Evolutionary conservation across 1,140 invertebrate species (phyloP).

Genomic region (Oreohelix idahoensis): DNA sequence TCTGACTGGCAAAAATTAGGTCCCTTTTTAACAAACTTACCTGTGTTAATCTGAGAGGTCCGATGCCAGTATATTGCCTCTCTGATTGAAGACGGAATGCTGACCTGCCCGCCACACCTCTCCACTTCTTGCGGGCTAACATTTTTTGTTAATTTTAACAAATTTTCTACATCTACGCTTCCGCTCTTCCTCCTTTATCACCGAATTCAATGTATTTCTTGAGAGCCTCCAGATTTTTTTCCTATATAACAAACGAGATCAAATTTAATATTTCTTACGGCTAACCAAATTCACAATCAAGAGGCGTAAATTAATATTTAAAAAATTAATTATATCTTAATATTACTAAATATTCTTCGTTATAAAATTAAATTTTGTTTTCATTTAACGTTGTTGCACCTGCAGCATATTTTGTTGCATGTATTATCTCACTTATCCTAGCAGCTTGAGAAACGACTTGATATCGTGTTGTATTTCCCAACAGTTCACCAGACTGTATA

Average conservation of each 20-base stretch:
- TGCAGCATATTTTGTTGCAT: too few species aligned
- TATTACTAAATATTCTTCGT: too few species aligned
- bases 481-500: too few species aligned
- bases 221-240: background rate
- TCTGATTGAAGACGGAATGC: slow-evolving; percentile 37
- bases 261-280: background rate
- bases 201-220: background rate
- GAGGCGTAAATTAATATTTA: background rate
- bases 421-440: too few species aligned
- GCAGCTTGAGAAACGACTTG: too few species aligned
- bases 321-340: background rate
- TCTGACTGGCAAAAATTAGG: background rate
- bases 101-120: slow-evolving; percentile 21
- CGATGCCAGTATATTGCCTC: slow-evolving; percentile 29
- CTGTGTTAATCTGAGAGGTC: slow-evolving; percentile 34
- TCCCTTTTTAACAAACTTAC: background rate
- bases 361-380: too few species aligned
- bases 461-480: too few species aligned
- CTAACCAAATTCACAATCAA: background rate
- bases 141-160: background rate
- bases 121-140: slow-evolving; percentile 36
- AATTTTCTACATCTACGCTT: background rate
- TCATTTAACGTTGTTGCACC: too few species aligned
- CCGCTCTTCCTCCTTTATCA: slow-evolving; percentile 4
- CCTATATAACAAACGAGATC: too few species aligned